phyloP scores from a whole-genome alignment of 2,888 invertebrate genomes.

The Tuberolachnus salignus region DNA sequence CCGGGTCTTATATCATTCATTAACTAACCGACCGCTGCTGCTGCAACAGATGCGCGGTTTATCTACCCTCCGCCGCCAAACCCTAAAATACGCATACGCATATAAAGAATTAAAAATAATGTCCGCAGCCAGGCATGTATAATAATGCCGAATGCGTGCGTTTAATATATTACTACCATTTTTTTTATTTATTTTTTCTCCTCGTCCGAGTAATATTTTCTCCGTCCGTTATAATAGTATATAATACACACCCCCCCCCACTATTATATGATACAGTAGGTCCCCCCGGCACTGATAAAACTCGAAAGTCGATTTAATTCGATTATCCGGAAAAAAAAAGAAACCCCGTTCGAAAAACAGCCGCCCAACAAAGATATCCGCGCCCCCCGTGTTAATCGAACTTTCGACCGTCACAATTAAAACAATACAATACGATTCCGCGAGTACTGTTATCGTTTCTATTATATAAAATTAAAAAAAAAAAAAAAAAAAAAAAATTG shows the following conservation, averaged over 20 bases:
- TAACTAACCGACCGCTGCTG: not conserved
- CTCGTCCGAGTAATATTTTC: not conserved
- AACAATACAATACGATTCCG: too few species aligned
- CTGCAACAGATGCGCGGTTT: slow-evolving; percentile 14
- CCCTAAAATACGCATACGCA: not conserved
- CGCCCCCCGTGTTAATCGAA: not conserved
- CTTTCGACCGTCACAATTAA: not conserved
- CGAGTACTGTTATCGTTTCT: not conserved
- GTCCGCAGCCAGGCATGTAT: not conserved
- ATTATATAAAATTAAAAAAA: not conserved
- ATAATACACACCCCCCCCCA: too few species aligned
- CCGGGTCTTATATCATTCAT: slow-evolving; percentile 26
- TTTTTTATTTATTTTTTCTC: slow-evolving; percentile 12
- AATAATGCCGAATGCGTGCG: not conserved
- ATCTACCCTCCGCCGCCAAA: not conserved
- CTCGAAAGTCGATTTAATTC: not conserved
- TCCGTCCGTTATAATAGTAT: not conserved
- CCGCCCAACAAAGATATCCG: not conserved
- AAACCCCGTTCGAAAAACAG: not conserved
- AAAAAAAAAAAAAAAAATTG: too few species aligned
- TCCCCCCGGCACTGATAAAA: too few species aligned
- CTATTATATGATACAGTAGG: too few species aligned
- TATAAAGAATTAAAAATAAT: not conserved
- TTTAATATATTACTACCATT: slow-evolving; percentile 10
- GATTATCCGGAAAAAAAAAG: not conserved